These are phyloP conservation scores for Pseudorasbora parva DNA, from an alignment of 2,113 vertebrate genomes.

Conservation along the genomic window DNA sequence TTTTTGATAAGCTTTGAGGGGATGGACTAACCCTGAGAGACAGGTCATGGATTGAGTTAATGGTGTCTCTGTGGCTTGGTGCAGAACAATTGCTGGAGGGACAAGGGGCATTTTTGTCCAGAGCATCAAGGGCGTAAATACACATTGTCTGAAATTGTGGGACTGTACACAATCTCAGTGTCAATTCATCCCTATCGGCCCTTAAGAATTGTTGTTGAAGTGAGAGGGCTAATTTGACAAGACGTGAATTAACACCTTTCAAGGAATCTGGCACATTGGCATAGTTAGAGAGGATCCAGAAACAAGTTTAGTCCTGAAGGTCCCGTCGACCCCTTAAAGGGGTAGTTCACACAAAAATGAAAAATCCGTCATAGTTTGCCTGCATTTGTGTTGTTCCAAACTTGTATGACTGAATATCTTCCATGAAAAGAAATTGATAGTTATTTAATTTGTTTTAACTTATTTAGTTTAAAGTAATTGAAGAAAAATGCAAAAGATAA, in stretches of 20 bases:
- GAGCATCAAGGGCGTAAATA: slow-evolving; percentile 9
- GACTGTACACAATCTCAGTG: slow-evolving; percentile 21
- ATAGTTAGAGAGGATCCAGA: slow-evolving; percentile 29
- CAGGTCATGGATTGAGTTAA: slow-evolving; percentile 47
- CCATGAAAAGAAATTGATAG: background rate
- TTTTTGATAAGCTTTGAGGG: slow-evolving; percentile 21
- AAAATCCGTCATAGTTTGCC: background rate
- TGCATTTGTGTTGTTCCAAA: background rate
- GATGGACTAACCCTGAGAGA: slow-evolving; percentile 36
- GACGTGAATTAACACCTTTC: slow-evolving; percentile 63
- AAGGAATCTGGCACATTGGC: slow-evolving; percentile 53
- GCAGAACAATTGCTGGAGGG: slow-evolving; percentile 28
- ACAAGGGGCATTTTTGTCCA: slow-evolving; percentile 29
- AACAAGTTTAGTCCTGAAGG: slow-evolving; percentile 41
- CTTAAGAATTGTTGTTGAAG: slow-evolving; percentile 51
- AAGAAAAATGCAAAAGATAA: too few relatives aligned
- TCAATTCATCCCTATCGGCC: slow-evolving; percentile 33
- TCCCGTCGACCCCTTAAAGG: slow-evolving; percentile 13
- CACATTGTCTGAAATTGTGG: slow-evolving; percentile 17
- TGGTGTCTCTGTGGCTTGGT: slow-evolving; percentile 38
- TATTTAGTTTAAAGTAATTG: too few relatives aligned
- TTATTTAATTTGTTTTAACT: too few relatives aligned
- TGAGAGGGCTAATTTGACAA: slow-evolving; percentile 64
- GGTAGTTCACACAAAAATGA: background rate
- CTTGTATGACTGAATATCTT: background rate